Evolutionary conservation across 2,888 invertebrate genomes (phyloP).

Genomic region (Lasioglossum marginatum): DNA sequence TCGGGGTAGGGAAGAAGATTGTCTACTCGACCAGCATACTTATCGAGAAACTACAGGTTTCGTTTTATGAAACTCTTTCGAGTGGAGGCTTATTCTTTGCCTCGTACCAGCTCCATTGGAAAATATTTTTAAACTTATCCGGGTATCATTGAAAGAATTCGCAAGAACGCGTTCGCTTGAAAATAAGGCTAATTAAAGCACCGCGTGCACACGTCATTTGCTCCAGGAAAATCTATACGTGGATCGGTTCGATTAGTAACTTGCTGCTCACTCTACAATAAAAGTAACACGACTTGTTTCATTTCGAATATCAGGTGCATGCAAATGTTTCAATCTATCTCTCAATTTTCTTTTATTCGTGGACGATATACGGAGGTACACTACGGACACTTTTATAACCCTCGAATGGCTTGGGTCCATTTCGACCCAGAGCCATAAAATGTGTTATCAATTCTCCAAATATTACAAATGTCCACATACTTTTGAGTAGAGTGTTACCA

Average conservation of each 20-base stretch:
- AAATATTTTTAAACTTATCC: conserved; percentile 56
- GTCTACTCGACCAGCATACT: conserved; percentile 44
- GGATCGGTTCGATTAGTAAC: not conserved
- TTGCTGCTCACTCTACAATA: not conserved
- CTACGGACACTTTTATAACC: not conserved
- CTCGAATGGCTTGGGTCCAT: not conserved
- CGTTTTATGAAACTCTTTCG: conserved; percentile 51
- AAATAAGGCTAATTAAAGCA: conserved; percentile 43
- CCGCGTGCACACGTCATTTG: not conserved
- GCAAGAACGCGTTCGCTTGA: conserved; percentile 9
- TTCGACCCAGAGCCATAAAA: too few species aligned
- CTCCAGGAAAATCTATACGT: not conserved
- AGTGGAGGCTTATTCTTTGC: conserved; percentile 29
- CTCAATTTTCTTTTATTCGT: not conserved
- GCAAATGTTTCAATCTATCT: not conserved
- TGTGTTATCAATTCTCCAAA: not conserved
- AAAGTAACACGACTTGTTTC: not conserved
- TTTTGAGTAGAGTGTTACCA: not conserved
- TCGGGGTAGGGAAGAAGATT: conserved; percentile 20
- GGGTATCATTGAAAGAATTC: conserved; percentile 9
- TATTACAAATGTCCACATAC: not conserved
- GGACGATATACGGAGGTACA: not conserved
- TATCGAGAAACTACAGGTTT: conserved; percentile 59
- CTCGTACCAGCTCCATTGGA: conserved; percentile 24
- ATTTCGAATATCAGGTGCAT: not conserved